Conservation (phyloP, 2,797 vertebrate genomes). For the Poeciliopsis gracilis region DNA sequence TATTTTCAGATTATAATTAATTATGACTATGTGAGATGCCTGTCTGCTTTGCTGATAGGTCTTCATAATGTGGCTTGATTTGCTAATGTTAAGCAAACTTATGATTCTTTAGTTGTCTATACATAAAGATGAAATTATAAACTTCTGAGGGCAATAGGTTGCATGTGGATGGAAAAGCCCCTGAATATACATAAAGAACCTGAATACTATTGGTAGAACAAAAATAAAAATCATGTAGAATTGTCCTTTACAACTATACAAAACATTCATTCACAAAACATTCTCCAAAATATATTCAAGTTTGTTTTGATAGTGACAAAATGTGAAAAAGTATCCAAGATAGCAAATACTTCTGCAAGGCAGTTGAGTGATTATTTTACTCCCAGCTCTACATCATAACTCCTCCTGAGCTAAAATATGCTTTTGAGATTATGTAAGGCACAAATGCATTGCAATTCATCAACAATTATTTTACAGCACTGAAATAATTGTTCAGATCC, state of each 20-base stretch:
- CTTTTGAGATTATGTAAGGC: constrained; percentile 1
- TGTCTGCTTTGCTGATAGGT: not conserved
- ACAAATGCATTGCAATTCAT: not conserved
- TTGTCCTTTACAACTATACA: not conserved
- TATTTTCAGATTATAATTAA: not conserved
- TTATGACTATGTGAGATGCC: not conserved
- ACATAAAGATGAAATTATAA: not conserved
- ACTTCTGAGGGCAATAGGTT: not conserved
- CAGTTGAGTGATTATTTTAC: not conserved
- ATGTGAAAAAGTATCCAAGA: not conserved
- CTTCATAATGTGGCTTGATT: not conserved
- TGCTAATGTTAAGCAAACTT: not conserved
- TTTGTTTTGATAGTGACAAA: not conserved
- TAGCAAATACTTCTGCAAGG: not conserved
- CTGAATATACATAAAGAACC: not conserved
- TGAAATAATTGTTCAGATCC: too few relatives aligned
- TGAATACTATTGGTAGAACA: too few relatives aligned
- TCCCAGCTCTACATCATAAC: not conserved
- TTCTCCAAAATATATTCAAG: not conserved
- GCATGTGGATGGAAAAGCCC: not conserved
- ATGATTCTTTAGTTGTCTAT: not conserved
- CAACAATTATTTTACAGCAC: not conserved
- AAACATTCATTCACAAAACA: not conserved
- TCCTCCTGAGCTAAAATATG: not conserved
- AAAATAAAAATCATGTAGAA: too few relatives aligned